Percentiles rank a stretch among this genome's conserved stretches.
Conservation (phyloP, 37 sponge, comb jelly and placozoan species). For the Aphrocallistes beatrix region DNA sequence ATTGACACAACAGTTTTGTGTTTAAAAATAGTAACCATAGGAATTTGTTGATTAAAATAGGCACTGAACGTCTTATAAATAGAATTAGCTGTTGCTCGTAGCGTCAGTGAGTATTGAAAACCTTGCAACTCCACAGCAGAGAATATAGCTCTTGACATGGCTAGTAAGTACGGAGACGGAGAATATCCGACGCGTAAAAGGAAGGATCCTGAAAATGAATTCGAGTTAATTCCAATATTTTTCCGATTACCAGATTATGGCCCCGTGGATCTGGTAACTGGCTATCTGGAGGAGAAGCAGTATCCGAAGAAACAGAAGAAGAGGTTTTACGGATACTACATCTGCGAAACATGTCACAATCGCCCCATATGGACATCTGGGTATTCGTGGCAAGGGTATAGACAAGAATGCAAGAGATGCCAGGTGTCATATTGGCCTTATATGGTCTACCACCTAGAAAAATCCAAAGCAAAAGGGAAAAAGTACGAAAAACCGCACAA, state of each 20-base stretch:
- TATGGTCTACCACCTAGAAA: not conserved
- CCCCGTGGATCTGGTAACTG: not conserved
- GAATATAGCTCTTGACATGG: no score
- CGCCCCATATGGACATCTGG: not conserved
- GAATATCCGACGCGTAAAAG: no score
- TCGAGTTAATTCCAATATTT: not conserved
- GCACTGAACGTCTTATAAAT: no score
- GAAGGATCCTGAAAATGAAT: not conserved
- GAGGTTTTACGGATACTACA: not conserved
- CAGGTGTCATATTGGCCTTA: not conserved
- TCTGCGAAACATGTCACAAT: not conserved
- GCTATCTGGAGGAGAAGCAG: not conserved
- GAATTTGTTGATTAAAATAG: no score
- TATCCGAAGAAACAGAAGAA: not conserved
- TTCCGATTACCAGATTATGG: not conserved
- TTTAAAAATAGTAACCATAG: no score
- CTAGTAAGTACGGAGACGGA: not conserved
- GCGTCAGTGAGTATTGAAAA: no score
- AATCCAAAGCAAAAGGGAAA: not conserved
- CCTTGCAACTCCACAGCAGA: no score
- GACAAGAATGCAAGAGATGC: conserved; percentile 5
- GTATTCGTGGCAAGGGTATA: not conserved
- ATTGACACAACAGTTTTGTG: no score
- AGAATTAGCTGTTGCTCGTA: no score
- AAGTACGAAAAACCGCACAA: not conserved